These are phyloP conservation scores for Pheosia tremula DNA, from an alignment of 2,888 invertebrate genomes.

Conservation along the genomic window DNA sequence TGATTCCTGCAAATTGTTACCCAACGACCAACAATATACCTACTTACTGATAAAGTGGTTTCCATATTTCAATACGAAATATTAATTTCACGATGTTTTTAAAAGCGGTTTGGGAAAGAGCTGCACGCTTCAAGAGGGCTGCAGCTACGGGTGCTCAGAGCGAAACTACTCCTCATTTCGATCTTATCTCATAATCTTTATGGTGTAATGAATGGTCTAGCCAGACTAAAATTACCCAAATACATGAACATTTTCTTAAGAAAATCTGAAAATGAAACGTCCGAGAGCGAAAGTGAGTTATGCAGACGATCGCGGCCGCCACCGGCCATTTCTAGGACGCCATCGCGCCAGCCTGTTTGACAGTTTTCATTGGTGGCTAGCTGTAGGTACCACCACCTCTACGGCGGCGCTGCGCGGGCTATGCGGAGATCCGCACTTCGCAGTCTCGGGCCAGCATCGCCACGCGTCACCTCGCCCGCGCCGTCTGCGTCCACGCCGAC, in stretches of 20 bases:
- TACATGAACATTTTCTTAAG: conserved; percentile 21
- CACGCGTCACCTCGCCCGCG: conserved; percentile 33
- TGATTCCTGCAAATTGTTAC: too few species aligned
- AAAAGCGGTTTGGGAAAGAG: too few species aligned
- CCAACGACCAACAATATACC: too few species aligned
- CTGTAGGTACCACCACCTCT: conserved; percentile 20
- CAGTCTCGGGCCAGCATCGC: conserved; percentile 46
- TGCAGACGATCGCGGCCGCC: conserved; percentile 45
- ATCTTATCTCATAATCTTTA: too few species aligned
- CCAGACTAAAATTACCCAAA: background rate
- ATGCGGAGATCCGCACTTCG: conserved; percentile 11
- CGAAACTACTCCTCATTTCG: too few species aligned
- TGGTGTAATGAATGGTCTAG: too few species aligned
- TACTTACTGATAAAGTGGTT: too few species aligned
- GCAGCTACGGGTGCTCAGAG: too few species aligned
- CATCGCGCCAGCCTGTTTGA: conserved; percentile 41
- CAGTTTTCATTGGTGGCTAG: conserved; percentile 45
- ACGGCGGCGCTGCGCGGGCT: conserved; percentile 29
- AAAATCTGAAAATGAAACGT: conserved; percentile 55
- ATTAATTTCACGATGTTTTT: too few species aligned
- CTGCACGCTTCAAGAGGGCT: too few species aligned
- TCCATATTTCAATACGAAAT: too few species aligned
- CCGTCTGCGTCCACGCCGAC: conserved; percentile 12
- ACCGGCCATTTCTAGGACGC: conserved; percentile 68
- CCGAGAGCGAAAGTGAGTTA: conserved; percentile 69